Percentiles rank a stretch among this genome's conserved stretches.
Conservation (phyloP, 64 coral and sea anemone genomes). For the Trachythela sp. region DNA sequence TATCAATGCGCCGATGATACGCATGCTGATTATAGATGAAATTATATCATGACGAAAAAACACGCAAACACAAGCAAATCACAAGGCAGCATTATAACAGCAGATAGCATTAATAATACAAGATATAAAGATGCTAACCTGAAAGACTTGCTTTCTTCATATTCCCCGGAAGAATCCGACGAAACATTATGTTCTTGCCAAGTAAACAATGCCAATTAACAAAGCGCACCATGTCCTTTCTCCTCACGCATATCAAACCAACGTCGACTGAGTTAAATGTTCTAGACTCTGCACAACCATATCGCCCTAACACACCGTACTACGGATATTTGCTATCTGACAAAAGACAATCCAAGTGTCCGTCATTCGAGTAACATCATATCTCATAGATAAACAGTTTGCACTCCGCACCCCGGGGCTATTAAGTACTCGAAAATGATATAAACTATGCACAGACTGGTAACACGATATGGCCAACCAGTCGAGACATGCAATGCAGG, state of each 20-base stretch:
- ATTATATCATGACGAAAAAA: not conserved
- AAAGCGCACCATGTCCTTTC: slow-evolving; percentile 1
- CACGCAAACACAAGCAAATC: not conserved
- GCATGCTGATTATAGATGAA: not conserved
- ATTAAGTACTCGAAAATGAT: not conserved
- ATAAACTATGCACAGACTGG: not conserved
- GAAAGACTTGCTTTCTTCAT: slow-evolving; percentile 21
- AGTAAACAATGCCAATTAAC: not conserved
- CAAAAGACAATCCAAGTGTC: not conserved
- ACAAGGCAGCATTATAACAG: not conserved
- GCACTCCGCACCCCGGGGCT: not conserved
- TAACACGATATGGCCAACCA: not conserved
- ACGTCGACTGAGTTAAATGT: not conserved
- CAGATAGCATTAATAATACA: not conserved
- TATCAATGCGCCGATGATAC: no score
- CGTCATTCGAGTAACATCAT: not conserved
- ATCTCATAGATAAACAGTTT: slow-evolving; percentile 22
- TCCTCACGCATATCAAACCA: not conserved
- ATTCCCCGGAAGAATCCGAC: slow-evolving; percentile 11
- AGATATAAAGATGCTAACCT: not conserved
- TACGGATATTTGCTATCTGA: not conserved
- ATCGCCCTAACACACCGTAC: not conserved
- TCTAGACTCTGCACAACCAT: not conserved
- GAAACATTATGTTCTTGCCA: not conserved
- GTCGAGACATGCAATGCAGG: no score